Percentiles rank a stretch among this genome's conserved stretches.
Conservation (phyloP, 2,888 invertebrate species). For the Cyaniris semiargus region DNA sequence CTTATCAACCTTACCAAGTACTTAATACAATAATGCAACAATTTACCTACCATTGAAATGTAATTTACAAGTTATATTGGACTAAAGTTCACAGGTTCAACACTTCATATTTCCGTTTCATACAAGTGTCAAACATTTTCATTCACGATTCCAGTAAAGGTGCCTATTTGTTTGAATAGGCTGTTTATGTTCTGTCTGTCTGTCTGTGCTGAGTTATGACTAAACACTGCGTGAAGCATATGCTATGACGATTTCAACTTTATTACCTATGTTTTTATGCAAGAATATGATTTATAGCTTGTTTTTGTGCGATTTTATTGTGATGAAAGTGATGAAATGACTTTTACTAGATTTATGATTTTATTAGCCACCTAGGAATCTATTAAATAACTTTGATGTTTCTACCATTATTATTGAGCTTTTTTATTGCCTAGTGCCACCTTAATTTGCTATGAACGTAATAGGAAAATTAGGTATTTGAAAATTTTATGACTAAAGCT, state of each 20-base stretch:
- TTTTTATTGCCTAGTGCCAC: background rate
- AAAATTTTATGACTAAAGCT: background rate
- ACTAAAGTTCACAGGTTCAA: background rate
- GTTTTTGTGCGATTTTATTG: background rate
- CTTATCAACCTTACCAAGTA: background rate
- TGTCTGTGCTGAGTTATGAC: background rate
- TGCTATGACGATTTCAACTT: background rate
- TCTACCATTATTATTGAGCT: too few relatives aligned
- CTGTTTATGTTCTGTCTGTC: background rate
- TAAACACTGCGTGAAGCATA: background rate
- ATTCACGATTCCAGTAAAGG: background rate
- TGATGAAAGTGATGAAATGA: background rate
- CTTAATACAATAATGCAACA: background rate
- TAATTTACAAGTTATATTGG: background rate
- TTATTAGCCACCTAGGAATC: background rate
- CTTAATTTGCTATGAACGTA: background rate
- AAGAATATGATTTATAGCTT: background rate
- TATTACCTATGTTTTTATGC: background rate
- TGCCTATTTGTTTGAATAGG: background rate
- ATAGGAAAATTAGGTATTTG: background rate
- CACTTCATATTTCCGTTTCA: slow-evolving; percentile 2
- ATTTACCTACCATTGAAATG: background rate
- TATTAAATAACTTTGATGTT: too few relatives aligned
- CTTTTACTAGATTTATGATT: background rate
- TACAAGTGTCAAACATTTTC: slow-evolving; percentile 21